Base-by-base conservation (phyloP, 1,140 invertebrate genomes). In the Parapsyche elsis region DNA sequence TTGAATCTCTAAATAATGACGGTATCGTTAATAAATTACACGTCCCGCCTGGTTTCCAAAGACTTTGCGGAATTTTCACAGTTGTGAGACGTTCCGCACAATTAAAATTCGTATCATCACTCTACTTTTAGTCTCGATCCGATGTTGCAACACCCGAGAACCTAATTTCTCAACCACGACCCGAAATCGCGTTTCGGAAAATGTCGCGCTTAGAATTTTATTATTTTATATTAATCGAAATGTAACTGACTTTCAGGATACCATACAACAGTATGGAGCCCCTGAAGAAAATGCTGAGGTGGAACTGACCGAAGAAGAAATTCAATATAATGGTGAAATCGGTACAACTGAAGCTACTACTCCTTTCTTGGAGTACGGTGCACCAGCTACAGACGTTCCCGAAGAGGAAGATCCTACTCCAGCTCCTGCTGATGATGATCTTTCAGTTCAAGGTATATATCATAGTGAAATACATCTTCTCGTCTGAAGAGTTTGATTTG, bases 281-380 rank as follows among this genome's bases (percentile, higher is more conserved):
- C 70, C 78, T 23, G 70, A 57, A 26, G 45, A 75, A 5, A 81
- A 67, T 30, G 57, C 61, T 9, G 80, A 83, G 46, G 64, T 83
- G 1, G 82, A 83, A 75, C 75, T 83, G 1, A 80, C 82, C 23
- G 80, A 83, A 80, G 82, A 83, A 75, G 82, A 83, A 59, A 24
- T 83, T 16, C 78, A 80, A 30, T 83, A 83, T 59, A 74, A 80
- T 26, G 82, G 82, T 53, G 82, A 83, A 30, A 44, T 83, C 10
- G 80, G 76, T 5, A 83, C 82, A 1, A 81, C 80, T 49, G 82
- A 83, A 77, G 61, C 78, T 9, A 81, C 73, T 19, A 81, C 80
- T 10, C 78, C 74, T 1, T 80, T 81, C 44, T 61, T 74, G 12
- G 78, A 81, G 61, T 83, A 83, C 14, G 82, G 82, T 24, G 44